phyloP scores from a whole-genome alignment of 2,797 vertebrate species.

The Notolabrus celidotus region DNA sequence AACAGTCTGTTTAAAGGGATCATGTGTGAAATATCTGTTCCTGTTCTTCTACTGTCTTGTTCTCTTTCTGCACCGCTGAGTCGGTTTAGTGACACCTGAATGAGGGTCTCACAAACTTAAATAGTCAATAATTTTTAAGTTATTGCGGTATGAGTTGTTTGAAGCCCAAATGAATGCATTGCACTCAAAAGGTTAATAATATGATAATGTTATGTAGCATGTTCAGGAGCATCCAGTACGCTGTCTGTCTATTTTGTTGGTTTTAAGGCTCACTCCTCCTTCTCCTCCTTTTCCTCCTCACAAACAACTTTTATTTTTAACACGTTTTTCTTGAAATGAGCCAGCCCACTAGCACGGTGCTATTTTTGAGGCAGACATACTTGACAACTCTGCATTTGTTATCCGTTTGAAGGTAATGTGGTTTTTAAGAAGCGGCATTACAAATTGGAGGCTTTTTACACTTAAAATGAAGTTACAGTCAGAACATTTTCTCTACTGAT shows the following conservation, averaged over 20 bases:
- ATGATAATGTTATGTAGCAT: conserved; percentile 5
- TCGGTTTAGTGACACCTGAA: not conserved
- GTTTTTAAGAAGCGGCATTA: not conserved
- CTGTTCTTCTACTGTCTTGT: not conserved
- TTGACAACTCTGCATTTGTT: conserved; percentile 27
- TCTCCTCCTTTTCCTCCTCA: not conserved
- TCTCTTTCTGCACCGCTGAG: not conserved
- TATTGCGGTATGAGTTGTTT: not conserved
- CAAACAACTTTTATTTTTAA: no score
- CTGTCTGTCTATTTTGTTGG: not conserved
- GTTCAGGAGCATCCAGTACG: conserved; percentile 4
- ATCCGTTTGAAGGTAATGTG: not conserved
- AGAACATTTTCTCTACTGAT: no score
- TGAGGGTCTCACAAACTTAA: not conserved
- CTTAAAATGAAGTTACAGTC: not conserved
- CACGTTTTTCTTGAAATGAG: not conserved
- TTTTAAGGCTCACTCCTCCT: conserved; percentile 12
- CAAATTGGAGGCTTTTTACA: not conserved
- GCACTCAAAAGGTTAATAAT: not conserved
- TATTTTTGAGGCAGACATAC: conserved; percentile 3
- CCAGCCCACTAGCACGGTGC: not conserved
- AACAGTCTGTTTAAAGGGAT: conserved; percentile 17
- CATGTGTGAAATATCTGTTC: conserved; percentile 12
- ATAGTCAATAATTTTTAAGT: not conserved
- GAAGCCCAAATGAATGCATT: not conserved